Evolutionary conservation across 53 echinoderm and acorn worm genomes (phyloP), one percentile per base, ranked within the genome.

Genomic region (Actinopyga echinites): DNA sequence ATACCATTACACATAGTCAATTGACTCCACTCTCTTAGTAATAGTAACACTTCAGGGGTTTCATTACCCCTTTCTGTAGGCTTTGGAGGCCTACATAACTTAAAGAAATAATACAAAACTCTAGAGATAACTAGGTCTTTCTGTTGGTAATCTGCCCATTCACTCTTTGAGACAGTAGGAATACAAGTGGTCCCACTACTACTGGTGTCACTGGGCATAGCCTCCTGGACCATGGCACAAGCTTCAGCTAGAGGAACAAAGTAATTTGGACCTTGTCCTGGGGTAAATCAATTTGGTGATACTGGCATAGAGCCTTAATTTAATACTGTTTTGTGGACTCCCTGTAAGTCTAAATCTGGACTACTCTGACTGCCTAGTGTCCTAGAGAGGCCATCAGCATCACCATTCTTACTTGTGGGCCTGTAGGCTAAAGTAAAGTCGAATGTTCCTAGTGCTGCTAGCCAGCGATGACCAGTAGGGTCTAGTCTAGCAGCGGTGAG

Each of bases 381-480:
- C 17, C 87, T 79, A 30, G 79, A 83, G 7, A 91, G 74, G 1
- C 43, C 65, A 37, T 91, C 91, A 21, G 87, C 91, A 84, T 91
- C n/a, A n/a, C n/a, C n/a, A n/a, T n/a, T n/a, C n/a, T n/a, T n/a
- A n/a, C n/a, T n/a, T n/a, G 83, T 87, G 1, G 86, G 65, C 25
- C 91, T 69, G 54, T 87, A 87, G 15, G 52, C 2, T 1, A 90
- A 57, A 15, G 40, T 64, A 28, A 75, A 74, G 49, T 75, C 59
- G 58, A 65, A 73, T 1, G 71, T 65, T 4, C 59, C 36, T 15
- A 87, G 54, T 2, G 69, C 74, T 21, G 91, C 91, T 3, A 91
- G 60, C 87, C 91, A 91, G 8, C 83, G 60, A 49, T 86, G 83
- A 8, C 90, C 86, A 30, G 90, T 86, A 25, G 91, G 83, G 9